These are phyloP conservation scores for Cylas formicarius DNA, from an alignment of 1,140 invertebrate species.

Conservation along the genomic window DNA sequence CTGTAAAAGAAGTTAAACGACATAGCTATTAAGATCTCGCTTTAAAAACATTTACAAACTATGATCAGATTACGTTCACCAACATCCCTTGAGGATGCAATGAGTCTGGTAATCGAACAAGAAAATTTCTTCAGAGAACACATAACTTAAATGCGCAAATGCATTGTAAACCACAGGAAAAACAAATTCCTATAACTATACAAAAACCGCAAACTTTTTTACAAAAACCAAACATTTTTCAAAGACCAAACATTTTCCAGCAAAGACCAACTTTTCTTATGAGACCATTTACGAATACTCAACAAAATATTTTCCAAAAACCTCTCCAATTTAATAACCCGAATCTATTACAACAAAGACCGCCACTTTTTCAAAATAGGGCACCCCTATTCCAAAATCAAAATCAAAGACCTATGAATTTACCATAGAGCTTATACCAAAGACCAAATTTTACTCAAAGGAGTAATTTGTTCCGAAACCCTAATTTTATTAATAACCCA, in stretches of 20 bases:
- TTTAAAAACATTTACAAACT: conserved; percentile 10
- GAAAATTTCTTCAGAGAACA: conserved; percentile 12
- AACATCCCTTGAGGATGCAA: conserved; percentile 5
- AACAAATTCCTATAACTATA: no score
- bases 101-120: conserved; percentile 10
- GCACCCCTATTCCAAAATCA: no score
- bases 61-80: conserved; percentile 5
- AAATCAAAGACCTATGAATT: no score
- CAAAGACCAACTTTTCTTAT: no score
- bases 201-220: no score
- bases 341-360: conserved; percentile 2
- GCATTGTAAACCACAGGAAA: no score
- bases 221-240: no score
- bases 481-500: not conserved
- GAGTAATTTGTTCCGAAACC: not conserved
- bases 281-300: not conserved
- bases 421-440: no score
- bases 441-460: not conserved
- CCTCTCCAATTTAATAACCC: not conserved
- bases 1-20: not conserved
- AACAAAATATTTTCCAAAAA: not conserved
- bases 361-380: not conserved
- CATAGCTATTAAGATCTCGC: conserved; percentile 9
- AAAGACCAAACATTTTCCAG: no score
- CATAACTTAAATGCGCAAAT: no score